These are phyloP conservation scores for Bryconaethiops microstoma DNA, from an alignment of 2,797 vertebrate species.

Conservation along the genomic window DNA sequence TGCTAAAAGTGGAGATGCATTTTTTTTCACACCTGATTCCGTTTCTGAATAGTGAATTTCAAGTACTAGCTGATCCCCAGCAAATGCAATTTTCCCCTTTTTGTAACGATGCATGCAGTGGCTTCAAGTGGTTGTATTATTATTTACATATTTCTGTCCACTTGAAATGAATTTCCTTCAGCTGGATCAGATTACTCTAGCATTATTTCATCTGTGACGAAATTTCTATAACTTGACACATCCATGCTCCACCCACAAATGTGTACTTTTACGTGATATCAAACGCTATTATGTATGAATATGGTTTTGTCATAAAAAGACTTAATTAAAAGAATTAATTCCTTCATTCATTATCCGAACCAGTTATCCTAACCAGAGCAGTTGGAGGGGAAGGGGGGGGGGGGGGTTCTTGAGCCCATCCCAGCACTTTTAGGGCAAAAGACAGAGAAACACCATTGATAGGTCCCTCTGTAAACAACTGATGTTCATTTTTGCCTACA, in stretches of 20 bases:
- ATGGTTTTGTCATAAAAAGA: too few species aligned
- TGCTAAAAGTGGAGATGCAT: not conserved
- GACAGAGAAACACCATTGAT: too few species aligned
- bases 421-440: too few species aligned
- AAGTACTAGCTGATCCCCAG: not conserved
- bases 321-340: too few species aligned
- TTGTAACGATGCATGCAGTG: not conserved
- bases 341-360: too few species aligned
- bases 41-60: slow-evolving; percentile 7
- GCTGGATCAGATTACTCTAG: not conserved
- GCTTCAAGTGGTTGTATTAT: not conserved
- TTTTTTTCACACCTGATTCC: slow-evolving; percentile 8
- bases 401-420: too few species aligned
- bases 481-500: too few species aligned
- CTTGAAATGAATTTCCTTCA: not conserved
- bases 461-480: too few species aligned
- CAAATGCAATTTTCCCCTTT: not conserved
- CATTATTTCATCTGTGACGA: not conserved
- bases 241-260: not conserved
- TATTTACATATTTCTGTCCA: not conserved
- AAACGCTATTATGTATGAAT: not conserved
- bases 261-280: not conserved
- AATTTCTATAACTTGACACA: too few species aligned
- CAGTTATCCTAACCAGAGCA: too few species aligned
- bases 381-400: too few species aligned